Percentiles rank a stretch among this genome's conserved stretches.
Evolutionary conservation across 2,113 vertebrate genomes (phyloP).

Genomic region (Nesogale talazaci): DNA sequence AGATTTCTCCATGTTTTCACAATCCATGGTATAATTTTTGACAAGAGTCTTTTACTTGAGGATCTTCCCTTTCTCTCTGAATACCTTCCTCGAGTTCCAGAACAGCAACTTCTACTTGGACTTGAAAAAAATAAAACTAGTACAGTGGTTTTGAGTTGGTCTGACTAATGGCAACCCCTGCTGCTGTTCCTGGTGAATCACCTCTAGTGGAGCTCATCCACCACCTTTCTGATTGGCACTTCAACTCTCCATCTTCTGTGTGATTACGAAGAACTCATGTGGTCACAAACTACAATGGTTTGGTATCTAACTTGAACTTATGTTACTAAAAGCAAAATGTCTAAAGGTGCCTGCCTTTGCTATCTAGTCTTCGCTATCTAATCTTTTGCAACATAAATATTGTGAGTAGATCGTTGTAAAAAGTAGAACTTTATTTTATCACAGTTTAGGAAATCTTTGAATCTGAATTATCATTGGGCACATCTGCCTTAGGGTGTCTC

Average conservation of each 20-base stretch:
- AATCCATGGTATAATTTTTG: background rate
- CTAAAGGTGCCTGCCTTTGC: background rate
- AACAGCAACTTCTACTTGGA: background rate
- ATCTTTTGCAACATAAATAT: background rate
- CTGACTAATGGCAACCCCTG: background rate
- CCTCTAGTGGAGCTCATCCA: background rate
- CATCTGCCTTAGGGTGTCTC: too few species aligned
- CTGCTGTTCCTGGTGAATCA: background rate
- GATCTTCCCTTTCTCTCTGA: background rate
- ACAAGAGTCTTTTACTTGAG: background rate
- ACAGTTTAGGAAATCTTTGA: too few species aligned
- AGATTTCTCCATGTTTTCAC: background rate
- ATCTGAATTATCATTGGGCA: background rate
- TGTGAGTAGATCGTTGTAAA: background rate
- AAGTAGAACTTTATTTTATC: background rate
- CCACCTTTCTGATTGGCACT: background rate
- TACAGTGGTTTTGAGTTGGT: background rate
- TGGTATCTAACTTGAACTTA: background rate
- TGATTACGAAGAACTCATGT: background rate
- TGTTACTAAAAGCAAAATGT: constrained; percentile 11
- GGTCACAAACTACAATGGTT: background rate
- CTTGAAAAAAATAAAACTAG: background rate
- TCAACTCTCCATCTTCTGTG: background rate
- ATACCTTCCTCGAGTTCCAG: background rate
- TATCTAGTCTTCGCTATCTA: too few species aligned